Percentiles rank a stretch among this genome's conserved stretches.
These are phyloP conservation scores for Aphelenchoides besseyi DNA, from an alignment of 1,140 invertebrate species.

Conservation along the genomic window DNA sequence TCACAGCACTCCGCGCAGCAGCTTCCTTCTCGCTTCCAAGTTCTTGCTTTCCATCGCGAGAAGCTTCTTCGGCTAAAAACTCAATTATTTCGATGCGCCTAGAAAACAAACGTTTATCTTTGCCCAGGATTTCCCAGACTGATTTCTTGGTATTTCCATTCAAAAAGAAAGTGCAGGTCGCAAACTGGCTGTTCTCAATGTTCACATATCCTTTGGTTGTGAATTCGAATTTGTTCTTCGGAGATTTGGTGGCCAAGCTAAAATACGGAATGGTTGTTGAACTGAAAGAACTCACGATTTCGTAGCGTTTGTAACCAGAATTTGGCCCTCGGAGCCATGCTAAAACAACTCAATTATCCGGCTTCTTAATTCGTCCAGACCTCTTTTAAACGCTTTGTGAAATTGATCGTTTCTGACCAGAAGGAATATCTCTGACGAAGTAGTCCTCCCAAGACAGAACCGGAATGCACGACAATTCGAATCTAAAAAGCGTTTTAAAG, in stretches of 20 bases:
- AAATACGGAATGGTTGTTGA: background rate
- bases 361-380: background rate
- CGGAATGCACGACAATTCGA: constrained; percentile 32
- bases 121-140: constrained; percentile 31
- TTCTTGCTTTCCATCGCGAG: no score
- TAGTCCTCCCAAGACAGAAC: constrained; percentile 28
- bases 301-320: constrained; percentile 26
- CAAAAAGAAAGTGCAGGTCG: constrained; percentile 34
- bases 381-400: constrained; percentile 20
- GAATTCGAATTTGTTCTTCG: constrained; percentile 32
- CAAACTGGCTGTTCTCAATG: constrained; percentile 31
- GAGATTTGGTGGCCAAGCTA: constrained; percentile 22
- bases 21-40: no score
- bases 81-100: no score
- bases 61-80: no score
- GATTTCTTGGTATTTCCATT: constrained; percentile 35
- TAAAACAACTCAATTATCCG: background rate
- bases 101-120: no score
- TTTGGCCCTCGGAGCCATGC: background rate
- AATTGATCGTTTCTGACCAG: constrained; percentile 25
- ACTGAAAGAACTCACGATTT: constrained; percentile 30
- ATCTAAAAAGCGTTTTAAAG: constrained; percentile 22
- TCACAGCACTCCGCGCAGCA: no score
- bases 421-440: constrained; percentile 23
- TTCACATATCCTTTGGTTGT: constrained; percentile 31